These are phyloP conservation scores for Ditylenchus dipsaci DNA, from an alignment of 1,140 invertebrate species.

Conservation along the genomic window DNA sequence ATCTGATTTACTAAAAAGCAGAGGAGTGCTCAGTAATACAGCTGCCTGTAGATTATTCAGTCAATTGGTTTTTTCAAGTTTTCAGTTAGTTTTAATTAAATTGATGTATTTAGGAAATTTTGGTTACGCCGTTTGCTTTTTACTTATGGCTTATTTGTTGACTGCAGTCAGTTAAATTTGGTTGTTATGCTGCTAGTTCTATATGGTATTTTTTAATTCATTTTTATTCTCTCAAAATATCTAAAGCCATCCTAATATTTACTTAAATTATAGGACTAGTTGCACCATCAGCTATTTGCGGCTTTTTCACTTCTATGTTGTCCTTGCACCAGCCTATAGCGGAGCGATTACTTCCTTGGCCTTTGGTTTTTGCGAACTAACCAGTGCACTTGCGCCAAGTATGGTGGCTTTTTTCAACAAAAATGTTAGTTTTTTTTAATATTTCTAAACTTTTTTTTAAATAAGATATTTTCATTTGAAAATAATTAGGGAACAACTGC, in stretches of 20 bases:
- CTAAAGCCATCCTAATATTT: too few relatives aligned
- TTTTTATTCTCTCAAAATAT: too few relatives aligned
- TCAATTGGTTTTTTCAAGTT: conserved; percentile 15
- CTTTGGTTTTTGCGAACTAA: not conserved
- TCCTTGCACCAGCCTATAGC: conserved; percentile 19
- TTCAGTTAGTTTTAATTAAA: not conserved
- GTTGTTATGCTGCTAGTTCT: not conserved
- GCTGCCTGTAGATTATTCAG: conserved; percentile 27
- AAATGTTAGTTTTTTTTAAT: not conserved
- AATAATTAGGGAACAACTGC: not conserved
- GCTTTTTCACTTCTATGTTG: conserved; percentile 19
- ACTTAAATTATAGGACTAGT: conserved; percentile 23
- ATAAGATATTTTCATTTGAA: not conserved
- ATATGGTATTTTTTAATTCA: not conserved
- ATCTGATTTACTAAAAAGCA: conserved; percentile 22
- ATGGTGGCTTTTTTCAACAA: conserved; percentile 2
- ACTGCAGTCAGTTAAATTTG: not conserved
- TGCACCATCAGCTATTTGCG: conserved; percentile 3
- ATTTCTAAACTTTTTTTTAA: too few relatives aligned
- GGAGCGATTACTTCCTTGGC: not conserved
- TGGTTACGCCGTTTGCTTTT: not conserved
- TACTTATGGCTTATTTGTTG: conserved; percentile 7
- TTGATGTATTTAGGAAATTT: conserved; percentile 6
- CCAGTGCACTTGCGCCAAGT: not conserved
- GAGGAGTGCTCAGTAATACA: conserved; percentile 18